These are phyloP conservation scores for Ditula angustiorana DNA, from an alignment of 2,888 invertebrate genomes.

Conservation along the genomic window DNA sequence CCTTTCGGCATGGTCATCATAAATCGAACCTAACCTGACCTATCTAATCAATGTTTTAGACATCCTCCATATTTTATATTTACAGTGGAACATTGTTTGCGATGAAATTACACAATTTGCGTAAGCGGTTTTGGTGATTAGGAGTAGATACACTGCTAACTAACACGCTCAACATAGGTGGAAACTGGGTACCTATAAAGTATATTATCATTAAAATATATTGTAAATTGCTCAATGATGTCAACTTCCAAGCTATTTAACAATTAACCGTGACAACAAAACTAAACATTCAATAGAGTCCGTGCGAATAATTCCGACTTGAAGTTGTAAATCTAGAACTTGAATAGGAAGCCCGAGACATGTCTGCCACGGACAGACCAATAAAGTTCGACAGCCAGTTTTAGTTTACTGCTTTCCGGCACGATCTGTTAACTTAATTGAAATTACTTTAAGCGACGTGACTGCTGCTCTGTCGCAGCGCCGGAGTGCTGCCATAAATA, in stretches of 20 bases:
- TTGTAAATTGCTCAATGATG: neutral
- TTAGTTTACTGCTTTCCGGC: conserved; percentile 19
- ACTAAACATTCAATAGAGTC: neutral
- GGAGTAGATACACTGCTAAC: no score
- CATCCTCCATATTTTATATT: no score
- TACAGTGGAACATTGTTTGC: no score
- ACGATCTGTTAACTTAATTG: conserved; percentile 31
- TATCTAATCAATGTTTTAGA: no score
- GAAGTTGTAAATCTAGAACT: conserved; percentile 6
- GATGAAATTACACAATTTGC: no score
- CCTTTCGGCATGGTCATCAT: no score
- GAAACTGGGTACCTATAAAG: no score
- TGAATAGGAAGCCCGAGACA: neutral
- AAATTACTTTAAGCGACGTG: conserved; percentile 30
- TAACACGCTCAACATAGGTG: no score
- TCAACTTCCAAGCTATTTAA: neutral
- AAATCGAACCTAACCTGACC: no score
- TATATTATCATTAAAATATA: neutral
- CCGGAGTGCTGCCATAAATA: conserved; percentile 6
- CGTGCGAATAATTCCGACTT: conserved; percentile 1
- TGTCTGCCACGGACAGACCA: conserved; percentile 1
- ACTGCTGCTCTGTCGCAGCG: neutral
- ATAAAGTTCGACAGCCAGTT: conserved; percentile 21
- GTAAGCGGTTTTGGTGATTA: no score
- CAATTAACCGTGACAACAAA: neutral